Base-by-base conservation (phyloP, 2,113 vertebrate genomes). In the Aviceda subcristata region DNA sequence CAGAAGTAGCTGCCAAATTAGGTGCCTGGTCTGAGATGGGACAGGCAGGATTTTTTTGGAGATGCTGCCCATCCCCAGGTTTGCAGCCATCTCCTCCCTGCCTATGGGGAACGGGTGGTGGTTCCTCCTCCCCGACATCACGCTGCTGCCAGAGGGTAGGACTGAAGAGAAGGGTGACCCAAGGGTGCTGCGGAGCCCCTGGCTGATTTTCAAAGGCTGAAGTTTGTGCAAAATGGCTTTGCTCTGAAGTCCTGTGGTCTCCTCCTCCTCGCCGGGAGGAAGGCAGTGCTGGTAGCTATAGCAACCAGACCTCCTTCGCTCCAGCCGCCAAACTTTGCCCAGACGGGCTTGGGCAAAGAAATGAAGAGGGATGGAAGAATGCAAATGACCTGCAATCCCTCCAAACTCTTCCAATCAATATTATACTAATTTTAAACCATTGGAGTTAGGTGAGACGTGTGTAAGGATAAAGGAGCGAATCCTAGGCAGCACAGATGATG, bases 201-300 rank as follows among this genome's bases (percentile, higher is more conserved):
- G 39, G 43, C 11, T 18, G 81, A 50, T 59, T 43, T 71, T 46
- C 82, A 29, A n/a, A 55, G 38, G n/a, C 60, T 57, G 18, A 72
- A 91, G 73, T 87, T 91, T 12, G 50, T 60, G 51, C 15, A 18
- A 30, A 71, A 80, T 4, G 46, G 59, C 36, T 82, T 53, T 72
- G 78, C 71, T 84, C 64, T 10, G 24, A 24, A 69, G 68, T 73
- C 83, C 78, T 15, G 57, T 0, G 1, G 38, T 75, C 69, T 91
- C 50, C 73, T 90, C 84, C 66, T 85, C 88, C 75, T 94, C 23
- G 0, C 41, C 0, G 15, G 85, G 78, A 95, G 78, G 92, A 97
- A 93, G 91, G 88, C 92, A 81, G 86, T 1, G 15, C 84, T 15
- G n/a, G 95, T 96, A 87, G 74, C 93, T 64, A 96, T 92, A 26